phyloP scores from a whole-genome alignment of 2,888 invertebrate species.

The Stenchaetothrips biformis region DNA sequence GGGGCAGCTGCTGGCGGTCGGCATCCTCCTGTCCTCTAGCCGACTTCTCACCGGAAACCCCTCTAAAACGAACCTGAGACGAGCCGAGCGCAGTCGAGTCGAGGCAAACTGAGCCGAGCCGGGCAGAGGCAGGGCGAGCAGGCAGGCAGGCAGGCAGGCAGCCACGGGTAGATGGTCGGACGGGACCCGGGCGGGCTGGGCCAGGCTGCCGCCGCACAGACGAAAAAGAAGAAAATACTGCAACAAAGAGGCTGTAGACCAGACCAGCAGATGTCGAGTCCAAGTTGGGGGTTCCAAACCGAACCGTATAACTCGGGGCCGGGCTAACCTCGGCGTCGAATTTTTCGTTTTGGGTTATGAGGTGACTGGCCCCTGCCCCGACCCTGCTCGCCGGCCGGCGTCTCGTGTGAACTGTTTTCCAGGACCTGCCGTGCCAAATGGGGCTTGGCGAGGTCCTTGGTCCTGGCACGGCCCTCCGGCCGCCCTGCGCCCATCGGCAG shows the following conservation, averaged over 20 bases:
- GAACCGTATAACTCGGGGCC: slow-evolving; percentile 18
- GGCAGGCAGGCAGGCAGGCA: neutral
- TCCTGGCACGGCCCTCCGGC: neutral
- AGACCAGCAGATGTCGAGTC: slow-evolving; percentile 14
- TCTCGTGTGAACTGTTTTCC: slow-evolving; percentile 17
- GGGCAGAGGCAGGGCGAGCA: neutral
- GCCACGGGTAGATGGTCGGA: neutral
- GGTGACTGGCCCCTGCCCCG: slow-evolving; percentile 10
- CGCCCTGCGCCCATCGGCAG: neutral
- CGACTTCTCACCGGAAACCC: slow-evolving; percentile 22
- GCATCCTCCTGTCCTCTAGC: slow-evolving; percentile 19
- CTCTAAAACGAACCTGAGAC: slow-evolving; percentile 17
- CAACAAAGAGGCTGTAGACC: slow-evolving; percentile 18
- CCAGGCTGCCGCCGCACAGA: slow-evolving; percentile 13
- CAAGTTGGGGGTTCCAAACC: neutral
- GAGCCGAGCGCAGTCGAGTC: neutral
- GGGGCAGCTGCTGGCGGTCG: slow-evolving; percentile 7
- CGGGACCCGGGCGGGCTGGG: neutral
- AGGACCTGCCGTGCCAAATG: neutral
- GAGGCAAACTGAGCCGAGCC: neutral
- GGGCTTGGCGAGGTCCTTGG: neutral
- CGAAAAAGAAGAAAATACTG: slow-evolving; percentile 22
- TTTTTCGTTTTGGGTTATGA: slow-evolving; percentile 17
- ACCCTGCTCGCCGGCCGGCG: neutral
- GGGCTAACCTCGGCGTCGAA: neutral